Evolutionary conservation across 1,140 invertebrate species (phyloP).

Genomic region (Panagrolaimus sp.): DNA sequence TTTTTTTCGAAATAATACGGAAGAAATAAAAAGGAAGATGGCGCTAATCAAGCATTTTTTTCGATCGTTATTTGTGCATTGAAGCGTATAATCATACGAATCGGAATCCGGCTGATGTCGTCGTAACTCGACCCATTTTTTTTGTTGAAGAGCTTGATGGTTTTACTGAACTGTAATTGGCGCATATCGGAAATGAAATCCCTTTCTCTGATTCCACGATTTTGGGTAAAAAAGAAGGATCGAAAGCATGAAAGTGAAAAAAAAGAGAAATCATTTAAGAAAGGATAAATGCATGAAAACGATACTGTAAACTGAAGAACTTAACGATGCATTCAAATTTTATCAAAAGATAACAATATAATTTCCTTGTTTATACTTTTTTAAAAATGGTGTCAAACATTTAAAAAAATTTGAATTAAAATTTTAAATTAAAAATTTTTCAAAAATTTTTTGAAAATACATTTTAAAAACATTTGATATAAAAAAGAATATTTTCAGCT

Average conservation of each 20-base stretch:
- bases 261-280: neutral
- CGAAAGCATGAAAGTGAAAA: neutral
- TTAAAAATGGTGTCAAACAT: too few species aligned
- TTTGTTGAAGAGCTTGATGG: conserved; percentile 5
- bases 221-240: neutral
- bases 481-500: conserved; percentile 41
- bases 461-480: conserved; percentile 15
- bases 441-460: neutral
- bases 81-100: conserved; percentile 4
- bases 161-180: conserved; percentile 15
- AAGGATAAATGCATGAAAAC: neutral
- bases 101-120: conserved; percentile 6
- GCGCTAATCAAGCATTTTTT: neutral
- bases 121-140: conserved; percentile 22
- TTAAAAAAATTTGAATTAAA: neutral
- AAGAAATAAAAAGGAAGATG: neutral
- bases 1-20: conserved; percentile 6
- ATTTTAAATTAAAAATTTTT: neutral
- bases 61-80: conserved; percentile 10
- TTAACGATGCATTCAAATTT: neutral
- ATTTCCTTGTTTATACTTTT: too few species aligned
- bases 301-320: neutral
- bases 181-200: conserved; percentile 9
- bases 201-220: conserved; percentile 13
- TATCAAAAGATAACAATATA: neutral